A percentile compares a stretch with the other conserved stretches of the same genome.
phyloP scores from a whole-genome alignment of 2,888 invertebrate genomes.

The Pammene aurita region DNA sequence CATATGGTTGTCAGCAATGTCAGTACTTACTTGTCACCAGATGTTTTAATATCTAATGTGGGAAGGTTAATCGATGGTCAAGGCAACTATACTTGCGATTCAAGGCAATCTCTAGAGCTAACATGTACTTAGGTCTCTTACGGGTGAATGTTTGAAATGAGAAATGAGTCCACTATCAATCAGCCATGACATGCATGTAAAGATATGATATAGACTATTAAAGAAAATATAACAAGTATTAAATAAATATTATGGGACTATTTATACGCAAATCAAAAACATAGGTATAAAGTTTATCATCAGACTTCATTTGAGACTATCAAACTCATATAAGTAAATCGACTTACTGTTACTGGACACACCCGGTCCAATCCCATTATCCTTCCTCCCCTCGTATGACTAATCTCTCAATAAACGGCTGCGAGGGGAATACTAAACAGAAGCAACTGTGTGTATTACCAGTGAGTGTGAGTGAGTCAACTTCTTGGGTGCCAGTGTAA shows the following conservation, averaged over 20 bases:
- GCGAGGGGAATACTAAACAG: constrained; percentile 56
- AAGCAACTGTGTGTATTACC: constrained; percentile 12
- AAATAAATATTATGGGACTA: too few species aligned
- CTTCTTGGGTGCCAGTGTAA: background rate
- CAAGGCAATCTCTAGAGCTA: constrained; percentile 4
- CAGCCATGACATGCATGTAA: too few species aligned
- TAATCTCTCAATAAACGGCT: constrained; percentile 56
- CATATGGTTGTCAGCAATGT: constrained; percentile 5
- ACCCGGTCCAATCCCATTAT: constrained; percentile 26
- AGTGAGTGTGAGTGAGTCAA: background rate
- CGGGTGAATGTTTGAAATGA: too few species aligned
- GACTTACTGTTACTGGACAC: background rate
- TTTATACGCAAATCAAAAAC: too few species aligned
- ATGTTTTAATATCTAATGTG: constrained; percentile 20
- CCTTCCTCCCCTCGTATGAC: constrained; percentile 49
- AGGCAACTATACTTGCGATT: constrained; percentile 21
- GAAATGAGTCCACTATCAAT: too few species aligned
- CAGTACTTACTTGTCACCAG: constrained; percentile 10
- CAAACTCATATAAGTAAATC: background rate
- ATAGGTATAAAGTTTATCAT: too few species aligned
- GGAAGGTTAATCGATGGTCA: constrained; percentile 11
- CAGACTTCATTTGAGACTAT: too few species aligned
- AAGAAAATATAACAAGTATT: too few species aligned
- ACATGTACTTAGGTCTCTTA: background rate
- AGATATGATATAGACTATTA: too few species aligned